Conservation (phyloP, 2,113 vertebrate species). For the Hyperoodon ampullatus region DNA sequence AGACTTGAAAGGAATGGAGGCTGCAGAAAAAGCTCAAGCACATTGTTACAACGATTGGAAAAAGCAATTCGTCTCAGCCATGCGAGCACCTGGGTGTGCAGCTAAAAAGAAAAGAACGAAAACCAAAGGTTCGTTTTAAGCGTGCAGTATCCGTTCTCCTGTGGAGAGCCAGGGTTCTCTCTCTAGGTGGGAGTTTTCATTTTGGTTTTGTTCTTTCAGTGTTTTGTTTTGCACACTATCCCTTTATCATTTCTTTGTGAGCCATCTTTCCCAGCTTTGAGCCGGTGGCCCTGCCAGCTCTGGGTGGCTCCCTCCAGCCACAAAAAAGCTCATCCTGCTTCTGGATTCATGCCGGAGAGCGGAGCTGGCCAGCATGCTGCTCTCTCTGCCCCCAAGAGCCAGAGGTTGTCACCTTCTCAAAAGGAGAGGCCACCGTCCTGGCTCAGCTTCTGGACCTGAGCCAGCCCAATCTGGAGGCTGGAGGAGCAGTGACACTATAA, state of each 20-base stretch:
- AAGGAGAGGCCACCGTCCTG: conserved; percentile 48
- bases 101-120: conserved; percentile 83
- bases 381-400: conserved; percentile 9
- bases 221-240: background rate
- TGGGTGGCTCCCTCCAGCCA: conserved; percentile 28
- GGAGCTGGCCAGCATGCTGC: conserved; percentile 59
- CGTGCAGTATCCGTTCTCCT: conserved; percentile 84
- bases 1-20: conserved; percentile 93
- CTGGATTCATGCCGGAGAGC: conserved; percentile 42
- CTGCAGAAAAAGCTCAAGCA: conserved; percentile 95
- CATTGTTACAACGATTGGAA: conserved; percentile 86
- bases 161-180: background rate
- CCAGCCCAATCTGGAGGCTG: conserved; percentile 52
- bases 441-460: conserved; percentile 72
- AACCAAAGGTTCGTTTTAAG: conserved; percentile 86
- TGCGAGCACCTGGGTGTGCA: conserved; percentile 87
- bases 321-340: conserved; percentile 62
- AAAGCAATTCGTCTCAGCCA: conserved; percentile 87
- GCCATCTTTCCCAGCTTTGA: background rate
- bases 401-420: conserved; percentile 63
- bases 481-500: background rate
- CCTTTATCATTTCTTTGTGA: background rate
- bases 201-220: background rate
- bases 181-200: background rate
- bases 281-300: conserved; percentile 25